Conservation (phyloP, 1,140 invertebrate genomes). For the Eurosta solidaginis region DNA sequence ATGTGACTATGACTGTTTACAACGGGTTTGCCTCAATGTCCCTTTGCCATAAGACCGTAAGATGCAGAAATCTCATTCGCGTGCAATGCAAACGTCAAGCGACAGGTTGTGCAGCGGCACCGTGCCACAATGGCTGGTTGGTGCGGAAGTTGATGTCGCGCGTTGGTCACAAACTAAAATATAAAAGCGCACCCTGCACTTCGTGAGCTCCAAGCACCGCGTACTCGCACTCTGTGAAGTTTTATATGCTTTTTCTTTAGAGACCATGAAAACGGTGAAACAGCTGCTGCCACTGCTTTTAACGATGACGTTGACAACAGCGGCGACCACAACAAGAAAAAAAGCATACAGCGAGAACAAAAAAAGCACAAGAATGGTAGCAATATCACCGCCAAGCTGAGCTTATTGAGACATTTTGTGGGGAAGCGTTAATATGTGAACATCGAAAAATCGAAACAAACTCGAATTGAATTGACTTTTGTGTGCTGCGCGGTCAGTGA, state of each 20-base stretch:
- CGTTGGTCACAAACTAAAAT: neutral
- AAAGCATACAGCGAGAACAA: neutral
- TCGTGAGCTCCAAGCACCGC: neutral
- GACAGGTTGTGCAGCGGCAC: neutral
- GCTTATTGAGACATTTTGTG: conserved; percentile 23
- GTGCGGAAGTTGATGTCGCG: neutral
- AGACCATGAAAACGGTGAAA: neutral
- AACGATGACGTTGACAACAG: neutral
- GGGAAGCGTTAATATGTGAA: conserved; percentile 25
- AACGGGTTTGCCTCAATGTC: neutral
- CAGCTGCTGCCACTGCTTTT: neutral
- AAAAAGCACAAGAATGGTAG: neutral
- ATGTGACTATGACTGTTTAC: neutral
- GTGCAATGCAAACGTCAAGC: neutral
- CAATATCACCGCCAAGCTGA: neutral
- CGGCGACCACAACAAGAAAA: neutral
- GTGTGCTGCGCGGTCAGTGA: conserved; percentile 9
- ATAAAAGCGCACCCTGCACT: neutral
- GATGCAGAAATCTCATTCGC: neutral
- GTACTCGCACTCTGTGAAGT: neutral
- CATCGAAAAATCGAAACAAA: conserved; percentile 17
- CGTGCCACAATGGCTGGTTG: neutral
- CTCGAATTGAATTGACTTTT: conserved; percentile 17
- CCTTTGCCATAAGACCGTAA: neutral
- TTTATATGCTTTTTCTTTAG: neutral